Evolutionary conservation across 2,113 vertebrate genomes (phyloP).

Genomic region (Cairina moschata): DNA sequence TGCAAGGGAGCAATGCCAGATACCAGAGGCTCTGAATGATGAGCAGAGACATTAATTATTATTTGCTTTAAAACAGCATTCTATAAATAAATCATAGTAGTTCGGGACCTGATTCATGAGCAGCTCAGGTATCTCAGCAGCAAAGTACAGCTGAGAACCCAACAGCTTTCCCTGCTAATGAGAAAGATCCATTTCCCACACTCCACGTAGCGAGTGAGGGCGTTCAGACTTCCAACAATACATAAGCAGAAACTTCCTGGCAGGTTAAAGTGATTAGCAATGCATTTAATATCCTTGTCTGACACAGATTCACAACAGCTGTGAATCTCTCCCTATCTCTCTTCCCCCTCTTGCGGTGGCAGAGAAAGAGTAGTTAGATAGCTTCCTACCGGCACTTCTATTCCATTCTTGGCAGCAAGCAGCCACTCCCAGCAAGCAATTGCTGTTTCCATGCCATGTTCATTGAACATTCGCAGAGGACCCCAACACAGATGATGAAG

Average conservation of each 20-base stretch:
- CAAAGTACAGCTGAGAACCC: neutral
- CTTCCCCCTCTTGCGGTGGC: neutral
- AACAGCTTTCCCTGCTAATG: neutral
- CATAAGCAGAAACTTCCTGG: neutral
- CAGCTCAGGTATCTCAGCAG: neutral
- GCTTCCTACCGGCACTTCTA: slow-evolving; percentile 90
- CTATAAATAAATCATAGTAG: neutral
- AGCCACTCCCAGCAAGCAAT: slow-evolving; percentile 99
- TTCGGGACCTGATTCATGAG: neutral
- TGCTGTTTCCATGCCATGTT: slow-evolving; percentile 94
- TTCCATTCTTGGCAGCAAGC: slow-evolving; percentile 90
- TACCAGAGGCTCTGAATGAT: neutral
- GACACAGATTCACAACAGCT: neutral
- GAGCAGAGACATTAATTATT: neutral
- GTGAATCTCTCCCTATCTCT: neutral
- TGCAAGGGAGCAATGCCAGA: neutral
- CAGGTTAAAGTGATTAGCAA: neutral
- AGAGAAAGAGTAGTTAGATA: neutral
- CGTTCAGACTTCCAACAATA: neutral
- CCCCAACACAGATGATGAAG: slow-evolving; percentile 96
- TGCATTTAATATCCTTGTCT: neutral
- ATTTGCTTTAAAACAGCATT: neutral
- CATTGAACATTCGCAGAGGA: slow-evolving; percentile 94
- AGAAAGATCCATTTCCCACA: neutral
- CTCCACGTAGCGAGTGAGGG: accelerated